Percentiles rank a stretch among this genome's conserved stretches.
phyloP scores from a whole-genome alignment of 2,113 vertebrate genomes.

The Pantherophis guttatus region DNA sequence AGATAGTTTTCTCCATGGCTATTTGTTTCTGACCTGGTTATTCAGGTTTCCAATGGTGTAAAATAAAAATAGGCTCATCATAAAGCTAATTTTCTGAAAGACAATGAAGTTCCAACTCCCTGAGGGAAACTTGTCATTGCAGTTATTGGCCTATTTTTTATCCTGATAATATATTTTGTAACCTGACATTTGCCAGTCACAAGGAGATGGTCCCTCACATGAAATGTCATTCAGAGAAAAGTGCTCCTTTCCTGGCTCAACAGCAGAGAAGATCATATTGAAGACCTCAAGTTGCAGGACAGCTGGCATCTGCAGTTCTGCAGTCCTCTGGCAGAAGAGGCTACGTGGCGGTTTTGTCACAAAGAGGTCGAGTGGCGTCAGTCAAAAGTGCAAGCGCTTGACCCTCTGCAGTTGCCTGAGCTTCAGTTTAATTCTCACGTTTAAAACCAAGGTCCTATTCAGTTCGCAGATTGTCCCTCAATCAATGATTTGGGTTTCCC shows the following conservation, averaged over 20 bases:
- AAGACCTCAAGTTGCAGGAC: not conserved
- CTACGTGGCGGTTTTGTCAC: not conserved
- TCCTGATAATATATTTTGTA: not conserved
- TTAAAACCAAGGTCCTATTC: not conserved
- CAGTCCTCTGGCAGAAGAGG: not conserved
- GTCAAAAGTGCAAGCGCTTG: not conserved
- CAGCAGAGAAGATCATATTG: not conserved
- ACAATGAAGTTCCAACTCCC: not conserved
- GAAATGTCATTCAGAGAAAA: not conserved
- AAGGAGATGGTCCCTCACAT: not conserved
- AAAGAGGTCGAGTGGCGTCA: not conserved
- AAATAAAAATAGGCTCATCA: not conserved
- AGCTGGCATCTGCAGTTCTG: not conserved
- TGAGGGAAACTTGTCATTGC: not conserved
- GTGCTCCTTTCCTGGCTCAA: not conserved
- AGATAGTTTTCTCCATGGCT: not conserved
- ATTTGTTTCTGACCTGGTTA: not conserved
- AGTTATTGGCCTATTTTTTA: not conserved
- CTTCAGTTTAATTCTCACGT: not conserved
- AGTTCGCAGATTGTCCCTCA: not conserved
- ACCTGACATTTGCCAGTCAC: not conserved
- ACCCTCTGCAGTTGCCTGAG: not conserved
- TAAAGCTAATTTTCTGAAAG: not conserved
- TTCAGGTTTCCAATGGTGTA: not conserved
- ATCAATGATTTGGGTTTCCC: not conserved